A percentile compares a stretch with the other conserved stretches of the same genome.
These are phyloP conservation scores for Dryomyza anilis DNA, from an alignment of 2,888 invertebrate species.

Conservation along the genomic window DNA sequence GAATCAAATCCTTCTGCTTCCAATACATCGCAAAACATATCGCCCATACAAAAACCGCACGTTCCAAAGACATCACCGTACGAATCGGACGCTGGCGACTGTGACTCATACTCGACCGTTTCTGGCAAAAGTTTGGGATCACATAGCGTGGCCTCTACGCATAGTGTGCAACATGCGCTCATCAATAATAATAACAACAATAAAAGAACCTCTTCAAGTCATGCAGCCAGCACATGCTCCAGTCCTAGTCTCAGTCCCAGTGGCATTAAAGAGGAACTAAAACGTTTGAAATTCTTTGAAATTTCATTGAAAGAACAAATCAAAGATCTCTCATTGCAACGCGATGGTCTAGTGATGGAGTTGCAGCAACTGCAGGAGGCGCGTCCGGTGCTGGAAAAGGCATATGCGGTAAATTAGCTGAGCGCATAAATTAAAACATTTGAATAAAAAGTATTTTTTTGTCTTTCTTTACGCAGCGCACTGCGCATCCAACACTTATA, in stretches of 20 bases:
- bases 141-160: constrained; percentile 57
- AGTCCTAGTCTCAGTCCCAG: constrained; percentile 48
- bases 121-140: constrained; percentile 60
- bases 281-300: constrained; percentile 58
- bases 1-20: constrained; percentile 40
- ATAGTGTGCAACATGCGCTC: constrained; percentile 40
- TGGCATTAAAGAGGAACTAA: constrained; percentile 56
- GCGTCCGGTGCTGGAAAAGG: constrained; percentile 60
- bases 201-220: constrained; percentile 40
- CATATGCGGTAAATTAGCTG: constrained; percentile 59
- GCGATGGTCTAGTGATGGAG: constrained; percentile 62
- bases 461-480: constrained; percentile 45
- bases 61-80: constrained; percentile 45
- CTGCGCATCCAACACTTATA: constrained; percentile 59
- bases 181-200: constrained; percentile 2
- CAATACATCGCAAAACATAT: constrained; percentile 36
- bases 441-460: neutral
- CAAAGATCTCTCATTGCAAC: constrained; percentile 57
- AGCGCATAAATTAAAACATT: neutral
- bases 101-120: constrained; percentile 56
- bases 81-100: constrained; percentile 48
- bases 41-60: constrained; percentile 53
- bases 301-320: constrained; percentile 59
- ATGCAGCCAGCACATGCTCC: constrained; percentile 37
- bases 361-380: constrained; percentile 61